A percentile compares a stretch with the other conserved stretches of the same genome.
Conservation (phyloP, 2,113 vertebrate genomes). For the Macheiramphus alcinus region DNA sequence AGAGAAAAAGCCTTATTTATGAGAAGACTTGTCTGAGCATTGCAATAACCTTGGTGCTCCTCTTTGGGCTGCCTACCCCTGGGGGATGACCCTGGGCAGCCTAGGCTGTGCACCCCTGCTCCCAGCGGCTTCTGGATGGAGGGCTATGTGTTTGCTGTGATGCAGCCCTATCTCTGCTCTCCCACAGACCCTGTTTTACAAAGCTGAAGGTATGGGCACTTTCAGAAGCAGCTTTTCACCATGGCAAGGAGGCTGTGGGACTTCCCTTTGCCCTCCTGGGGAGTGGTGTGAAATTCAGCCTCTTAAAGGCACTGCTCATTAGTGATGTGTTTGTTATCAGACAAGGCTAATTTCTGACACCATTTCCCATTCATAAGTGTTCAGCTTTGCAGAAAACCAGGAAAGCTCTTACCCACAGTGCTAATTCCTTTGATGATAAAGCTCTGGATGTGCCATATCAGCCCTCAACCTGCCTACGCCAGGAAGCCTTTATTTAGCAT, state of each 20-base stretch:
- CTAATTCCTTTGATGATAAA: slow-evolving; percentile 59
- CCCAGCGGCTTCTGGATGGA: neutral
- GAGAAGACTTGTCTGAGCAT: neutral
- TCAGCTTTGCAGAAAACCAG: slow-evolving; percentile 27
- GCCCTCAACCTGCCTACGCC: slow-evolving; percentile 37
- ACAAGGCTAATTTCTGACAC: neutral
- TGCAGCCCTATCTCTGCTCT: neutral
- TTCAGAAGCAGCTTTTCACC: neutral
- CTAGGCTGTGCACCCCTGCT: neutral
- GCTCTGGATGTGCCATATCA: slow-evolving; percentile 56
- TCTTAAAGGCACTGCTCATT: neutral
- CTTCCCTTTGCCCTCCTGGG: neutral
- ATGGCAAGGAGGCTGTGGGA: neutral
- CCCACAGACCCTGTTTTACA: neutral
- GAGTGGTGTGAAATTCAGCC: neutral
- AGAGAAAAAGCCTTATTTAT: neutral
- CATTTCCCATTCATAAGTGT: slow-evolving; percentile 9
- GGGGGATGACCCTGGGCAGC: too few relatives aligned
- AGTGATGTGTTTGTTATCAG: neutral
- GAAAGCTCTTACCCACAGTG: neutral
- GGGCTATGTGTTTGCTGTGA: neutral
- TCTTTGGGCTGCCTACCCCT: neutral
- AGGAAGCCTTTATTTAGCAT: slow-evolving; percentile 66
- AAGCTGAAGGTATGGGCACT: neutral
- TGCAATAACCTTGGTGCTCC: neutral